Conservation (phyloP, 1,140 invertebrate species). For the Zaprionus nigranus region DNA sequence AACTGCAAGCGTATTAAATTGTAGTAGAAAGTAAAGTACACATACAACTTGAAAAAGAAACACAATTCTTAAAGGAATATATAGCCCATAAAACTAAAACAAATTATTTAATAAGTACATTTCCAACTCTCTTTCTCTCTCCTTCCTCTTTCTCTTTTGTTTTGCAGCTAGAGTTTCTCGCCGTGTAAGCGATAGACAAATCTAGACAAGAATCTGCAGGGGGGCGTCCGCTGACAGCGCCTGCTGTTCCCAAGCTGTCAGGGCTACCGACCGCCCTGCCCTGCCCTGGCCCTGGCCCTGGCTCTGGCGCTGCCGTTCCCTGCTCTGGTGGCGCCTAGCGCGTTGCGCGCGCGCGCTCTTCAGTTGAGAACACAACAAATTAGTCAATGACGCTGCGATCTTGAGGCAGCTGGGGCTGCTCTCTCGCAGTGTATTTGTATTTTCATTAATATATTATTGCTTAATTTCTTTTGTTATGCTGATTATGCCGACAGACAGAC, state of each 20-base stretch:
- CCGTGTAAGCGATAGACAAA: slow-evolving; percentile 26
- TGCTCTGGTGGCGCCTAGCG: slow-evolving; percentile 59
- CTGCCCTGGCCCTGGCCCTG: background rate
- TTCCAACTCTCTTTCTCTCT: background rate
- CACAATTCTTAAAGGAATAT: background rate
- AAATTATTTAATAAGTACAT: background rate
- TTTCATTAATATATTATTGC: slow-evolving; percentile 84
- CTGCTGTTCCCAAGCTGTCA: slow-evolving; percentile 49
- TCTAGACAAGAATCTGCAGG: slow-evolving; percentile 22
- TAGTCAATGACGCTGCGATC: slow-evolving; percentile 83
- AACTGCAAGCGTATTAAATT: too few relatives aligned
- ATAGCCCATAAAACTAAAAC: background rate
- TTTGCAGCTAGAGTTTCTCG: slow-evolving; percentile 3
- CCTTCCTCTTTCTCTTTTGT: background rate
- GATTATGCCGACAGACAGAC: slow-evolving; percentile 76
- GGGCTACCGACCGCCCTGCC: slow-evolving; percentile 51
- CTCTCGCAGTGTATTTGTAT: slow-evolving; percentile 51
- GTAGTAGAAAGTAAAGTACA: background rate
- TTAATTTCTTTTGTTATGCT: slow-evolving; percentile 84
- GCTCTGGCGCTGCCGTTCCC: background rate
- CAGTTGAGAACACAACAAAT: slow-evolving; percentile 76
- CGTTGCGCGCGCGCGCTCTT: background rate
- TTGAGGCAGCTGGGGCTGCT: slow-evolving; percentile 34
- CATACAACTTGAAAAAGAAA: background rate
- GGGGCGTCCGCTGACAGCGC: slow-evolving; percentile 28